Conservation (phyloP, 2,797 vertebrate species). For the Hylomyscus alleni region DNA sequence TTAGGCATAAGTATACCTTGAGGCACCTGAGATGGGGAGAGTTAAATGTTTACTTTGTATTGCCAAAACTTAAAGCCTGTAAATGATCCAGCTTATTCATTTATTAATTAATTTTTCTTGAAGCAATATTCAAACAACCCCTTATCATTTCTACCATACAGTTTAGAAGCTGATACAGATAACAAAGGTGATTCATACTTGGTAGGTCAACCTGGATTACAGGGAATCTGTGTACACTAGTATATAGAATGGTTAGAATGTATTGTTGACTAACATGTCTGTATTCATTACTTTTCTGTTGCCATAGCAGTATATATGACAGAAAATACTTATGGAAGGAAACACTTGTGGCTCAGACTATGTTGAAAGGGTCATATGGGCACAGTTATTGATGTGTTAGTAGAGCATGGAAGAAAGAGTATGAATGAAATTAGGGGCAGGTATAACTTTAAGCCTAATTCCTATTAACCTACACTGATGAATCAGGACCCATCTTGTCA, state of each 20-base stretch:
- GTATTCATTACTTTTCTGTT: not conserved
- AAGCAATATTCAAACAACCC: constrained; percentile 36
- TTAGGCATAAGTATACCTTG: constrained; percentile 81
- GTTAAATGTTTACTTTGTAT: constrained; percentile 83
- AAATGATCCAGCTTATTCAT: constrained; percentile 16
- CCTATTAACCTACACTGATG: not conserved
- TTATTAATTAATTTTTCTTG: not conserved
- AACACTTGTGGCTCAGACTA: not conserved
- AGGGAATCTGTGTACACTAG: fast-evolving
- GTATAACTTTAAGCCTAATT: not conserved
- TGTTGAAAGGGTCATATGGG: not conserved
- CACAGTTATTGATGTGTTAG: not conserved
- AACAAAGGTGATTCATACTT: not conserved
- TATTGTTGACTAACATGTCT: not conserved
- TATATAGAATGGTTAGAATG: not conserved
- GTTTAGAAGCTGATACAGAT: not conserved
- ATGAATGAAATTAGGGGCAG: not conserved
- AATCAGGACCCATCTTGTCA: not conserved
- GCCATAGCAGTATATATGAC: not conserved
- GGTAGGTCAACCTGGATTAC: not conserved
- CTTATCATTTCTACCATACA: not conserved
- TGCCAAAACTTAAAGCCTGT: constrained; percentile 76
- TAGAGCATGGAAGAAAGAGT: not conserved
- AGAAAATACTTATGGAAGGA: not conserved
- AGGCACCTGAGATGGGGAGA: constrained; percentile 75